phyloP scores from a whole-genome alignment of 1,140 invertebrate genomes.

The Zaprionus taronus region DNA sequence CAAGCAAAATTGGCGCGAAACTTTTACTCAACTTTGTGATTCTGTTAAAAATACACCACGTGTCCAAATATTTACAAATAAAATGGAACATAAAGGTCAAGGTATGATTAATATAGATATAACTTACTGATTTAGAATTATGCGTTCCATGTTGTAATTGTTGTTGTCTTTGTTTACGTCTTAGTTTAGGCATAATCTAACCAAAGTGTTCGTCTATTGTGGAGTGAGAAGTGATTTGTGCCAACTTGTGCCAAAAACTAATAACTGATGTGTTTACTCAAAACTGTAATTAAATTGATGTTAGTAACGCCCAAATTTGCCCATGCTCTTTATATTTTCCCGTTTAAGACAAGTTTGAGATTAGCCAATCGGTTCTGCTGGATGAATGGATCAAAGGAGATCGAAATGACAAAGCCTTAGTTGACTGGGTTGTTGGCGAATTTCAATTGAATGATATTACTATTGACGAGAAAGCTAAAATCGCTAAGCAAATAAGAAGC shows the following conservation, averaged over 20 bases:
- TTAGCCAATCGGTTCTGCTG: neutral
- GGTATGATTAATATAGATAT: constrained; percentile 3
- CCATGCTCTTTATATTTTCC: no score
- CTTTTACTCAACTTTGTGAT: constrained; percentile 6
- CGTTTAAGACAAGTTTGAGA: neutral
- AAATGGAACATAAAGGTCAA: constrained; percentile 3
- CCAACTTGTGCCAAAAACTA: no score
- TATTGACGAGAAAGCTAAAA: neutral
- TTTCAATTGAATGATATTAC: constrained; percentile 5
- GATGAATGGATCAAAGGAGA: neutral
- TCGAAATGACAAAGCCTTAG: neutral
- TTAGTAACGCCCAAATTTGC: no score
- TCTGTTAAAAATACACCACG: constrained; percentile 3
- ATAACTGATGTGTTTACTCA: no score
- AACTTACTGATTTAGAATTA: neutral
- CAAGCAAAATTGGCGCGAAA: neutral
- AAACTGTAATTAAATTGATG: no score
- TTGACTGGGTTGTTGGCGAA: constrained; percentile 1
- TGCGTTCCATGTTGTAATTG: no score
- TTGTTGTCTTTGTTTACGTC: no score
- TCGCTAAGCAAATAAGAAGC: no score
- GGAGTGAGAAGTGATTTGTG: no score
- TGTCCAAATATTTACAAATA: constrained; percentile 1
- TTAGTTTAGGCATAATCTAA: no score
- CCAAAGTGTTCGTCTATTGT: no score